Percentiles rank a stretch among this genome's conserved stretches.
phyloP scores from a whole-genome alignment of 2,113 vertebrate species.

The Ptychochromis oligacanthus region DNA sequence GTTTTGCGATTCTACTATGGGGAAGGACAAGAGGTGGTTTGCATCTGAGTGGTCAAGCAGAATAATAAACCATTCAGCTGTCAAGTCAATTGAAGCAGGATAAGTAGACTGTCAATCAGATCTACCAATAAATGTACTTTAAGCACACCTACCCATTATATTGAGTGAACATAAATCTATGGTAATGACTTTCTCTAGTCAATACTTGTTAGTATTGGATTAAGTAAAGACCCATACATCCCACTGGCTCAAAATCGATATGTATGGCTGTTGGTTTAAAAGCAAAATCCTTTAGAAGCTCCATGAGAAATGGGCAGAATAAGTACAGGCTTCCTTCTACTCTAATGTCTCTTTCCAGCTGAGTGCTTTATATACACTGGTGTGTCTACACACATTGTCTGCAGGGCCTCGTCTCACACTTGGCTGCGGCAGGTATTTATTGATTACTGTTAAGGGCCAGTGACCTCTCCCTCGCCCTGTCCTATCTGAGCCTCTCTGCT shows the following conservation, averaged over 20 bases:
- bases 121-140: constrained; percentile 61
- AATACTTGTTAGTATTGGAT: constrained; percentile 75
- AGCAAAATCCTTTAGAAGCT: constrained; percentile 52
- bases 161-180: constrained; percentile 76
- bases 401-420: constrained; percentile 59
- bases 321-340: constrained; percentile 34
- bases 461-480: constrained; percentile 80
- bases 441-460: constrained; percentile 86
- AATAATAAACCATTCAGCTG: constrained; percentile 74
- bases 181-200: constrained; percentile 58
- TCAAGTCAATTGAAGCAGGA: constrained; percentile 71
- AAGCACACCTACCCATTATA: constrained; percentile 74
- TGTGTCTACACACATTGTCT: constrained; percentile 59
- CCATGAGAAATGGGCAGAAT: constrained; percentile 35
- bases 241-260: constrained; percentile 67
- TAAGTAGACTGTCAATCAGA: constrained; percentile 74
- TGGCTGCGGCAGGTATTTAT: constrained; percentile 84
- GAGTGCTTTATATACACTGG: constrained; percentile 58
- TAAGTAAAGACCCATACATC: constrained; percentile 67
- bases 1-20: constrained; percentile 20
- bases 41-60: constrained; percentile 65
- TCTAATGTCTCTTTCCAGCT: constrained; percentile 54
- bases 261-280: constrained; percentile 61
- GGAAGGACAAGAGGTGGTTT: constrained; percentile 49
- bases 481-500: constrained; percentile 74